Evolutionary conservation across 1,140 invertebrate genomes (phyloP), one percentile per base, ranked within the genome.

Genomic region (Drosophila subpulchrella): DNA sequence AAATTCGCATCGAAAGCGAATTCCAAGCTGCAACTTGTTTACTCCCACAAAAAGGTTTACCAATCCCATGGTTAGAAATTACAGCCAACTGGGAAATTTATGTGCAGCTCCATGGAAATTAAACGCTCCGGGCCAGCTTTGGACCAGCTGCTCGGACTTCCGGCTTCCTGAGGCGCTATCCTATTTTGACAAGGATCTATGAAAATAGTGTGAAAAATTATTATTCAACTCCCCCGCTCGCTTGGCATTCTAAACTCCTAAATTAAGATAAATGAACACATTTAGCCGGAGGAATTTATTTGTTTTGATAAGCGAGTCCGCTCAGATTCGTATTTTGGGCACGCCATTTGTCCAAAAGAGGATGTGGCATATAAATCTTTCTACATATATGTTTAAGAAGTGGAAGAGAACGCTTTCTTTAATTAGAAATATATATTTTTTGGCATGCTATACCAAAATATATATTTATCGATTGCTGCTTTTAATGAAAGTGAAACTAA

Each of bases 201-300:
- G 57, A 68, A 84, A 85, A 84, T 76, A 85, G 81, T 81, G 81
- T 77, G 78, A 75, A 86, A 78, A 79, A 88, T 88, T 61, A 70
- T 85, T 75, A 42, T 50, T 54, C 30, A 38, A 24, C 48, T 12
- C 39, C 47, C 39, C 39, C 53, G 39, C 15, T 58, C n/a, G 15
- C 17, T 53, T 34, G 38, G 32, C 66, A 48, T 38, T 72, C 58
- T 57, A 63, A 77, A 68, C 38, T 85, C 46, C 60, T 61, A 71
- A 86, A 88, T 88, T 78, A 88, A 86, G 82, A 86, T 88, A 68
- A 78, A 86, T 86, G 71, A 54, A 46, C 44, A 68, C 70, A 86
- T 71, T 88, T 78, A 57, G 68, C 55, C 58, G n/a, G 20, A 17
- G 34, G 24, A 78, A 85, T 86, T 85, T 85, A 85, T 85, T 88